Evolutionary conservation across 2,797 vertebrate species (phyloP), one percentile per base, ranked within the genome.

Genomic region (Pangasius larnaudii): DNA sequence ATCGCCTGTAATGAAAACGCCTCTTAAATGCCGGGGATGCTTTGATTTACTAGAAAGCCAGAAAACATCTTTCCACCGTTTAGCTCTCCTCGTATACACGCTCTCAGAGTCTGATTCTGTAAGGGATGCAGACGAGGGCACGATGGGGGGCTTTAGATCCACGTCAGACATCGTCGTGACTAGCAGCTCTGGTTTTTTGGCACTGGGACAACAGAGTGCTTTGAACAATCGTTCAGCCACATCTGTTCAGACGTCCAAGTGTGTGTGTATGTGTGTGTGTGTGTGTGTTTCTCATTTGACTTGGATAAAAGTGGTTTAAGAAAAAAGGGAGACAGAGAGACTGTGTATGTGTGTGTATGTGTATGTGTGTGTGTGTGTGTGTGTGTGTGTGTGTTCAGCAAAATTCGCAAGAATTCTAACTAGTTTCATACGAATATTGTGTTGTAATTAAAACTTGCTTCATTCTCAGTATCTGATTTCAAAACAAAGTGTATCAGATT

Each of bases 11-110:
- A 93, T 94, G 91, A 92, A 89, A 87, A 65, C 0, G 49, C 89
- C 88, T 18, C 87, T 93, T 93, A 92, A 93, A 93, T 90, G 75
- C 89, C 33, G 2, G 59, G 72, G 61, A 90, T 88, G 71, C 72
- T 88, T 86, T 89, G 84, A 85, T 74, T 85, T 85, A 83, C 80
- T 84, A 10, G 27, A 61, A 85, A 19, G 13, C 69, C 53, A 39
- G 67, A 79, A 46, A 59, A 49, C 22, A 58, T 85, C 85, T 77
- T 42, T 59, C 71, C 36, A 33, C 39, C 30, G 16, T 49, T 53
- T 58, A 36, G 69, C 33, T 42, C 24, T 74, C 53, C 27, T 33
- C n/a, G 53, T 75, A 39, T 33, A 80, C 77, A 24, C 0, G 71
- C 39, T 85, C 27, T 56, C 36, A 30, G 49, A 30, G 69, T 46